Evolutionary conservation across 2,113 vertebrate genomes (phyloP).

Genomic region (human): DNA sequence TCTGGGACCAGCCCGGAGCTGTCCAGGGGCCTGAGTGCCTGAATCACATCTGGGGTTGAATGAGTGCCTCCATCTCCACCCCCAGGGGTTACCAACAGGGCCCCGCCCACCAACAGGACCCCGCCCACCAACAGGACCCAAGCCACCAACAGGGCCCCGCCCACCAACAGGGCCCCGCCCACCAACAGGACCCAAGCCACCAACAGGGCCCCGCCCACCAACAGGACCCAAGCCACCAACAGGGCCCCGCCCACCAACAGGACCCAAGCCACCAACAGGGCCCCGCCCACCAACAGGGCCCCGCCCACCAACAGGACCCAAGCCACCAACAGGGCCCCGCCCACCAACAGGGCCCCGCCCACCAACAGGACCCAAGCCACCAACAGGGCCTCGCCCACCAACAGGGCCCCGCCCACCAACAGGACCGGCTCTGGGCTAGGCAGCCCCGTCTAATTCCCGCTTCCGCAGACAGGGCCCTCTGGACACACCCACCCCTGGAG

Average conservation of each 20-base stretch:
- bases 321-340: no score
- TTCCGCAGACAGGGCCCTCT: not conserved
- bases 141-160: not conserved
- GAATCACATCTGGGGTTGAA: rapidly evolving
- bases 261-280: not conserved
- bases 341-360: no score
- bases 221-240: rapidly evolving
- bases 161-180: no score
- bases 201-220: no score
- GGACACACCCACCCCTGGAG: not conserved
- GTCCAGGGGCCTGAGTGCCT: not conserved
- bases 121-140: no score
- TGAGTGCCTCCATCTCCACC: no score
- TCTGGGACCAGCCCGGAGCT: rapidly evolving
- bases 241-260: no score
- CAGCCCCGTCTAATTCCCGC: not conserved
- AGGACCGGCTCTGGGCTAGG: not conserved
- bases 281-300: no score
- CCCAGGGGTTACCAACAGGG: no score
- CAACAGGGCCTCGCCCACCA: no score
- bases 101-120: no score
- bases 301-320: not conserved
- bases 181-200: not conserved
- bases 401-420: no score
- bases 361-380: not conserved